Base-by-base conservation (phyloP, 2,888 invertebrate genomes). In the Orthosia incerta region DNA sequence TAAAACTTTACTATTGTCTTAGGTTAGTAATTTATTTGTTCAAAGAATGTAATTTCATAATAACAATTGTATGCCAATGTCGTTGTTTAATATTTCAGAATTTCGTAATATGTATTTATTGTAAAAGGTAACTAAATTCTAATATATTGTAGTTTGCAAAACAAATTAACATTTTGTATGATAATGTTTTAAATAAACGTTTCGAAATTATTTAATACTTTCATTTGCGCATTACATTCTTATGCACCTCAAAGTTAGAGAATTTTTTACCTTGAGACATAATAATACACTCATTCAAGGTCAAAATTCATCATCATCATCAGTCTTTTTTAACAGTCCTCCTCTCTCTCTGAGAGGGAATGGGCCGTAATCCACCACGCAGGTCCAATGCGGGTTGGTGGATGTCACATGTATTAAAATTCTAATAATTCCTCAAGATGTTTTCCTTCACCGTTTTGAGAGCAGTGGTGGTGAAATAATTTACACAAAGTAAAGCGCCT, bases 111-210 rank as follows among this genome's bases (percentile, higher is more conserved):
- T 55, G 48, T 56, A 60, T 53, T 56, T n/a, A 61, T 46, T 65
- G 15, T 59, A 11, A 78, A 53, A 79, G 20, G 48, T 76, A 3
- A 69, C 16, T n/a, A 5, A 39, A 48, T 63, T 15, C 9, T 11
- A 61, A 62, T 51, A n/a, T 39, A 39, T 39, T 39, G 39, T 39
- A 9, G n/a, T 71, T 79, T 80, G 4, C 12, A 26, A 63, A 80
- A 56, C 39, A 23, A 59, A 59, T 53, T 48, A 48, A 4, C 7
- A 74, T 53, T n/a, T 48, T 48, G 1, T 48, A 23, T 53, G 15
- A 1, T 5, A 20, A 45, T 61, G 46, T 15, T 60, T 31, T n/a
- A 63, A 63, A 57, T 81, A 78, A 78, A 81, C 7, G 46, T 63
- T 67, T 76, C 1, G 4, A 76, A 26, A 75, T 48, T 1, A 77